A percentile compares a stretch with the other conserved stretches of the same genome.
Conservation (phyloP, 1,140 invertebrate species). For the Watersipora subatra region DNA sequence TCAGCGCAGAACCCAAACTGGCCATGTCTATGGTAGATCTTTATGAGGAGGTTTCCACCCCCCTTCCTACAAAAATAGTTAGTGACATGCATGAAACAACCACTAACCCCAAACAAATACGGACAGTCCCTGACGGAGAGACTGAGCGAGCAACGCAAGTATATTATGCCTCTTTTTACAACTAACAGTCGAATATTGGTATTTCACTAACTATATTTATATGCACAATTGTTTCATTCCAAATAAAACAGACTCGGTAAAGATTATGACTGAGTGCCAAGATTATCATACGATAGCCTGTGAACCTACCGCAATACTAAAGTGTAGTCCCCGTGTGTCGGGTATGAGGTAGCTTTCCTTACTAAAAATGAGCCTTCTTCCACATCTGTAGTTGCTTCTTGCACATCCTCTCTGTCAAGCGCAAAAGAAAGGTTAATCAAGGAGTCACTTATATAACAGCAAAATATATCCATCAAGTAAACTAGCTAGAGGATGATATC, state of each 20-base stretch:
- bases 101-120: not conserved
- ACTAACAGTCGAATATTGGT: not conserved
- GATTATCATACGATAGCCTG: no score
- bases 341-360: conserved; percentile 76
- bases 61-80: conserved; percentile 52
- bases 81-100: not conserved
- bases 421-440: not conserved
- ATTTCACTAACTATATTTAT: not conserved
- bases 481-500: not conserved
- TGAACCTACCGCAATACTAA: conserved; percentile 62
- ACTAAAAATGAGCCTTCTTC: conserved; percentile 91
- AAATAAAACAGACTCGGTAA: not conserved
- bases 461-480: not conserved
- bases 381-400: conserved; percentile 74
- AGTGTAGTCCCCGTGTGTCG: conserved; percentile 67
- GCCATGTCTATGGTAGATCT: conserved; percentile 77
- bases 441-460: not conserved
- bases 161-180: not conserved
- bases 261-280: not conserved
- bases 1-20: conserved; percentile 73
- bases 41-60: conserved; percentile 87
- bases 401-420: conserved; percentile 54
- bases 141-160: not conserved
- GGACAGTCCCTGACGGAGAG: not conserved
- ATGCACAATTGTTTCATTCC: not conserved